Evolutionary conservation across 2,113 vertebrate species (phyloP), one percentile per base, ranked within the genome.

Genomic region (Myotis brandtii): DNA sequence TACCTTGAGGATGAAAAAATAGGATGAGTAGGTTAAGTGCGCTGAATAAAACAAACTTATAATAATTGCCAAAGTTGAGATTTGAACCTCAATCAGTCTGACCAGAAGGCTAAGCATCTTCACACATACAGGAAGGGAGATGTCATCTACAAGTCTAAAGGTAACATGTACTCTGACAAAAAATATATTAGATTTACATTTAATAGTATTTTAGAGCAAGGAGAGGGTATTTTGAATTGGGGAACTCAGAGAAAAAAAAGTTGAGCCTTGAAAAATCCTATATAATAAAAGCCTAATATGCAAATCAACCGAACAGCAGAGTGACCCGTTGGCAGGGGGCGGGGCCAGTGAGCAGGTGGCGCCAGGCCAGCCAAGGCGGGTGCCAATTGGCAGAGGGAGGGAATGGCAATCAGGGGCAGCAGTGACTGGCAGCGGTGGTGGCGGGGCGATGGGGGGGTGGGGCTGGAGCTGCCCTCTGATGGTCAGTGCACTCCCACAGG

Each of bases 191-290:
- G 43, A 59, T 17, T 91, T 81, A 43, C 25, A 81, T 81, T 50
- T 43, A 64, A 9, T 40, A 46, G 27, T 30, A 70, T 64, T 89
- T 89, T 37, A 86, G n/a, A 91, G 56, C 48, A 72, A 40, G 9
- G 37, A 46, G 13, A 75, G 9, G 7, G 18, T 75, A 46, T 62
- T 64, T 94, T 69, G 37, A 87, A 50, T 3, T 27, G 14, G 43
- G 7, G 30, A 37, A 77, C 25, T 70, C 34, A 94, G 54, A 85
- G 43, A 83, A 89, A 95, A 48, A 72, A 96, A 69, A 87, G 9
- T 27, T 66, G 56, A 12, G 32, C 18, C 56, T 50, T 84, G 37
- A 67, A 83, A 91, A 90, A 80, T 12, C 59, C 25, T 62, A 27
- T 62, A 62, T 27, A 11, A 62, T 62, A 27, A 62, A 62, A 62